These are phyloP conservation scores for Synergus umbraculus DNA, from an alignment of 2,888 invertebrate genomes.

Conservation along the genomic window DNA sequence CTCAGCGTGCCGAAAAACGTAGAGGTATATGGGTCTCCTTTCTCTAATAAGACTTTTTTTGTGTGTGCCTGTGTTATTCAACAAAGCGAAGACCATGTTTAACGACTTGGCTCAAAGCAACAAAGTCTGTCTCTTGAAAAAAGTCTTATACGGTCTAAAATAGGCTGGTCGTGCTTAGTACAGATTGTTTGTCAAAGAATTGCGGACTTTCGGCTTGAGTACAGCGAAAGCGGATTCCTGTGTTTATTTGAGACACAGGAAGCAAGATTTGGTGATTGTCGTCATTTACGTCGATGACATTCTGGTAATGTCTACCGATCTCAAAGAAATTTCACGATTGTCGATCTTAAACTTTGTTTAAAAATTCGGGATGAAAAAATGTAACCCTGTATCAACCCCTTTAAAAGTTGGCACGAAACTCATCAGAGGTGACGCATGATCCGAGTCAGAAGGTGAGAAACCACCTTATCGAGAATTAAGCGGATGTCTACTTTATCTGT, in stretches of 20 bases:
- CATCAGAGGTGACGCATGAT: neutral
- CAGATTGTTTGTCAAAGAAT: slow-evolving; percentile 27
- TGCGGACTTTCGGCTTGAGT: neutral
- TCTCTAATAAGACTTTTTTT: too few relatives aligned
- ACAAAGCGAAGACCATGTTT: slow-evolving; percentile 42
- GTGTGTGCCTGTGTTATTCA: neutral
- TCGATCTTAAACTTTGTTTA: slow-evolving; percentile 6
- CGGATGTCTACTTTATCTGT: slow-evolving; percentile 46
- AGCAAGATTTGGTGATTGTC: neutral
- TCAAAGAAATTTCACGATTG: slow-evolving; percentile 1
- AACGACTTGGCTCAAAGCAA: slow-evolving; percentile 34
- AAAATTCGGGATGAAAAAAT: slow-evolving; percentile 22
- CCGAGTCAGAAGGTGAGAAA: neutral
- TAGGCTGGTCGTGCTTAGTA: slow-evolving; percentile 36
- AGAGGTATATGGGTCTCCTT: too few relatives aligned
- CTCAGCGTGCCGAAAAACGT: too few relatives aligned
- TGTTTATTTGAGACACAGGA: slow-evolving; percentile 18
- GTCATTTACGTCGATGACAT: slow-evolving; percentile 44
- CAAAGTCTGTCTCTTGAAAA: slow-evolving; percentile 50
- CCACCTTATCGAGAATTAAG: slow-evolving; percentile 44
- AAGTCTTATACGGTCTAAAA: slow-evolving; percentile 21
- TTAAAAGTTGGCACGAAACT: slow-evolving; percentile 31
- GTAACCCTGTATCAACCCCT: neutral
- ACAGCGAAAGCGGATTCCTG: slow-evolving; percentile 30
- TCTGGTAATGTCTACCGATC: slow-evolving; percentile 20